Evolutionary conservation across 2,113 vertebrate species (phyloP).

Genomic region (Fulica atra): DNA sequence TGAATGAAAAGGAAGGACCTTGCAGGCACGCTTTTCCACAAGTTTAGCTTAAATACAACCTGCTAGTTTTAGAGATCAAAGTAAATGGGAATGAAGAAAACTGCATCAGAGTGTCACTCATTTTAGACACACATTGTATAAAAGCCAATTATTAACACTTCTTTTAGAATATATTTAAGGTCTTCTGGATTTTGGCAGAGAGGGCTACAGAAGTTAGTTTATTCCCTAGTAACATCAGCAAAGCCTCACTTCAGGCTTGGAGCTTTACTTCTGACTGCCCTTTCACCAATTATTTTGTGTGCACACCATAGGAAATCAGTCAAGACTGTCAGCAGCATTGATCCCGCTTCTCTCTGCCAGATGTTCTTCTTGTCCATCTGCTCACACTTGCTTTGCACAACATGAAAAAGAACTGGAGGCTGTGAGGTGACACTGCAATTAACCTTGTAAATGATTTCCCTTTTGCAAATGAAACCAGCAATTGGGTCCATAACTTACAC

Average conservation of each 20-base stretch:
- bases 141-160: background rate
- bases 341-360: slow-evolving; percentile 58
- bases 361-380: slow-evolving; percentile 75
- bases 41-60: background rate
- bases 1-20: background rate
- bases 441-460: slow-evolving; percentile 74
- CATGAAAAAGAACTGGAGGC: slow-evolving; percentile 60
- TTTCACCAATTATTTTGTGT: slow-evolving; percentile 45
- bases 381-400: slow-evolving; percentile 52
- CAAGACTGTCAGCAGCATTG: slow-evolving; percentile 52
- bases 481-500: slow-evolving; percentile 46
- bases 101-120: background rate
- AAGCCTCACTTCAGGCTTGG: slow-evolving; percentile 29
- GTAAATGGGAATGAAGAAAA: background rate
- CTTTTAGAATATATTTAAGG: background rate
- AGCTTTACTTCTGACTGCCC: background rate
- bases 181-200: background rate
- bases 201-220: background rate
- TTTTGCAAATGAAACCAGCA: slow-evolving; percentile 52
- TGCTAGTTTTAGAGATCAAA: background rate
- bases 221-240: background rate
- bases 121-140: background rate
- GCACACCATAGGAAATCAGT: slow-evolving; percentile 63
- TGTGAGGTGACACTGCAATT: slow-evolving; percentile 65
- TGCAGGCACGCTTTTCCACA: background rate